Base-by-base conservation (phyloP, 2,888 invertebrate genomes). In the Elegia similella region DNA sequence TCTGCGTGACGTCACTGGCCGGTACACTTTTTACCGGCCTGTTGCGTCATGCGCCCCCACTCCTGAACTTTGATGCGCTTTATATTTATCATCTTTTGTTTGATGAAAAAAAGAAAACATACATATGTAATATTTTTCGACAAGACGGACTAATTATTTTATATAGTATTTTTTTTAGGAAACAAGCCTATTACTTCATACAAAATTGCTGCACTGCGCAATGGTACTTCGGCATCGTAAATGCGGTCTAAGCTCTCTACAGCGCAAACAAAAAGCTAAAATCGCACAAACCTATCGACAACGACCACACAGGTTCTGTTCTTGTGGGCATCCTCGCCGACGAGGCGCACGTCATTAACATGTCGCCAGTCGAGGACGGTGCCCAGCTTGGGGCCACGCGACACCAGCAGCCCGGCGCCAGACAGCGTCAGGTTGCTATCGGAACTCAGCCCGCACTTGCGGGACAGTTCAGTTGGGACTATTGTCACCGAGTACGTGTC, bases 391-490 rank as follows among this genome's bases (percentile, higher is more conserved):
- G 92, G 54, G 76, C 91, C 68, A 77, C 91, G 93, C 30, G 92
- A 92, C 43, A 95, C 76, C 42, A 92, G 80, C 32, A 95, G 84
- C 53, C 94, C 94, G 10, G 84, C 79, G 0, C 92, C 69, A 7
- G 92, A 91, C 3, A 93, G 81, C 13, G 92, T 88, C 57, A 95
- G 79, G 30, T 92, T 89, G 46, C 94, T 93, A 71, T 94, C 93
- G 1, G 93, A 93, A 48, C 86, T 85, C 55, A 95, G 77, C 12
- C 94, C 93, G 54, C 94, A 93, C 50, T 89, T 87, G 71, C 93
- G 92, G 2, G 95, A 94, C 76, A 95, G 92, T 34, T 91, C 88
- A 30, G 94, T 95, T 60, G 93, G 92, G 6, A 94, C 84, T 62
- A 95, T 80, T 3, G 94, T 94, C 47, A 95, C 92, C 38, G 92